These are phyloP conservation scores for Zosterops borbonicus DNA, from an alignment of 2,113 vertebrate species.

Conservation along the genomic window DNA sequence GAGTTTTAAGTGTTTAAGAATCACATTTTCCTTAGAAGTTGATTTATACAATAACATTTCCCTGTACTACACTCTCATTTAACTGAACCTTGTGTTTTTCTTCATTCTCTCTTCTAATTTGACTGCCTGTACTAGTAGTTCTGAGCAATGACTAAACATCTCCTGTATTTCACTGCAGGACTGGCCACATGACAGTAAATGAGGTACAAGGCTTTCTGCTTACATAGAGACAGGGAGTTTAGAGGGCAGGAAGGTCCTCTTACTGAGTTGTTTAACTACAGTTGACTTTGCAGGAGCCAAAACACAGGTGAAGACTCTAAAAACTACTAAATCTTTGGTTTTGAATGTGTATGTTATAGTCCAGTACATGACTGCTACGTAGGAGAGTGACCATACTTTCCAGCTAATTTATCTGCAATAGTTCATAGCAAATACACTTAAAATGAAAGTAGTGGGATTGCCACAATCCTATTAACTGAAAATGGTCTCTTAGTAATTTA, in stretches of 20 bases:
- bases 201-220: background rate
- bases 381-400: background rate
- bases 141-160: background rate
- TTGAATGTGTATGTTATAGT: background rate
- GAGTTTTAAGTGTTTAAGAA: background rate
- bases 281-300: background rate
- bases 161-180: background rate
- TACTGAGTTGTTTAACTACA: background rate
- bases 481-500: background rate
- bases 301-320: background rate
- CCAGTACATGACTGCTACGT: rapidly evolving
- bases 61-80: background rate
- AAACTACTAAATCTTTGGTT: background rate
- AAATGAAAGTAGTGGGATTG: background rate
- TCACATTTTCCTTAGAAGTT: background rate
- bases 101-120: background rate
- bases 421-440: background rate
- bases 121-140: background rate
- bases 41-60: background rate
- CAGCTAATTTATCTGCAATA: background rate
- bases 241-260: background rate
- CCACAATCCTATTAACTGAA: background rate
- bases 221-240: background rate
- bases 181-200: background rate
- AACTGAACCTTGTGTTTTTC: background rate